Evolutionary conservation across 2,888 invertebrate species (phyloP).

Genomic region (Eurytoma adleriae): DNA sequence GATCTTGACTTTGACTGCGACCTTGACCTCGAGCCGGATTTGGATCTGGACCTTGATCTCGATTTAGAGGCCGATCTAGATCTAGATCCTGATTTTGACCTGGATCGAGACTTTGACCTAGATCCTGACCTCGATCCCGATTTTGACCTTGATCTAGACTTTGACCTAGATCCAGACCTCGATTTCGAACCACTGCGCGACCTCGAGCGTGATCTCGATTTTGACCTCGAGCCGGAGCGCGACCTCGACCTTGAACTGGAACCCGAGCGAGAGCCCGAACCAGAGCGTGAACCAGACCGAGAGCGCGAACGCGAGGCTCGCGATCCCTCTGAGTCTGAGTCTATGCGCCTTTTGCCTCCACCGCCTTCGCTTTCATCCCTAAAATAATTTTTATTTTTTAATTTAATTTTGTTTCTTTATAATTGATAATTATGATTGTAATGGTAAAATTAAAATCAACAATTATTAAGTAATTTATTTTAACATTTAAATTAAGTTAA

Average conservation of each 20-base stretch:
- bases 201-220: conserved; percentile 60
- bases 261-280: conserved; percentile 70
- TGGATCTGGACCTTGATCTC: conserved; percentile 60
- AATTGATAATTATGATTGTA: too few species aligned
- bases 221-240: conserved; percentile 65
- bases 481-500: background rate
- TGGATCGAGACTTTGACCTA: conserved; percentile 74
- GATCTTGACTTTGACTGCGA: conserved; percentile 66
- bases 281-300: conserved; percentile 71
- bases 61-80: conserved; percentile 65
- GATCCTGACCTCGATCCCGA: conserved; percentile 70
- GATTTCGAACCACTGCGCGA: conserved; percentile 65
- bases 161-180: conserved; percentile 49
- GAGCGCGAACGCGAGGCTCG: conserved; percentile 72
- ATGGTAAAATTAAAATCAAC: too few species aligned
- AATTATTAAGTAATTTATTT: background rate
- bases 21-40: conserved; percentile 45
- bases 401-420: too few species aligned
- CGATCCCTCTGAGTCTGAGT: conserved; percentile 81
- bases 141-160: conserved; percentile 63
- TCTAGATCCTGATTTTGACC: conserved; percentile 69
- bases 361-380: conserved; percentile 76
- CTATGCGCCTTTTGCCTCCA: conserved; percentile 79
- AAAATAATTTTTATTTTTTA: conserved; percentile 48
- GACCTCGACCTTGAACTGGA: conserved; percentile 71